A percentile compares a stretch with the other conserved stretches of the same genome.
Evolutionary conservation across 2,888 invertebrate genomes (phyloP).

Genomic region (Pammene aurita): DNA sequence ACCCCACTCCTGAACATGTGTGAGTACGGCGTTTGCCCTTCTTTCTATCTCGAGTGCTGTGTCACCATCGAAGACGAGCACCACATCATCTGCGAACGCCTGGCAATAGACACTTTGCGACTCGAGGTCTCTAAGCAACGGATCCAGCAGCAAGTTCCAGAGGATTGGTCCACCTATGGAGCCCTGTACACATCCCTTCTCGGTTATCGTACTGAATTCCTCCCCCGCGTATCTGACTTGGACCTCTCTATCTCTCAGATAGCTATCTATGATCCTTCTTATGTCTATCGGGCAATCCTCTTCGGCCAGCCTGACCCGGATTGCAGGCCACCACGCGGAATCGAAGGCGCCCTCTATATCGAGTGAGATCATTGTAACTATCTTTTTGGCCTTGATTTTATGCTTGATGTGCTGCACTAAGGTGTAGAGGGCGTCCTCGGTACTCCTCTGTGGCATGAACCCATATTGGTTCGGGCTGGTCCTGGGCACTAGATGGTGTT

Average conservation of each 20-base stretch:
- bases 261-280: constrained; percentile 27
- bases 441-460: background rate
- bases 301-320: constrained; percentile 34
- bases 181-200: background rate
- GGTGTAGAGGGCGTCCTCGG: background rate
- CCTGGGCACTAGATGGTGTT: no score
- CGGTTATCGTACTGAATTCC: background rate
- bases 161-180: background rate
- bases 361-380: background rate
- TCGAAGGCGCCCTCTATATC: background rate
- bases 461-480: background rate
- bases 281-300: constrained; percentile 33
- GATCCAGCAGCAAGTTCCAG: background rate
- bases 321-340: constrained; percentile 42
- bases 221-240: background rate
- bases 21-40: background rate
- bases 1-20: background rate
- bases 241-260: constrained; percentile 18
- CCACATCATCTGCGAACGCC: constrained; percentile 1
- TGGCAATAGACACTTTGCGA: background rate
- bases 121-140: background rate
- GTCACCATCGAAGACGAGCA: background rate
- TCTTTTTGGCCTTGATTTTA: background rate
- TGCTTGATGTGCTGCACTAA: background rate
- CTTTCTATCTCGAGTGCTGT: background rate